Evolutionary conservation across 2,797 vertebrate genomes (phyloP), one percentile per base, ranked within the genome.

Genomic region (Gobio occitaniae): DNA sequence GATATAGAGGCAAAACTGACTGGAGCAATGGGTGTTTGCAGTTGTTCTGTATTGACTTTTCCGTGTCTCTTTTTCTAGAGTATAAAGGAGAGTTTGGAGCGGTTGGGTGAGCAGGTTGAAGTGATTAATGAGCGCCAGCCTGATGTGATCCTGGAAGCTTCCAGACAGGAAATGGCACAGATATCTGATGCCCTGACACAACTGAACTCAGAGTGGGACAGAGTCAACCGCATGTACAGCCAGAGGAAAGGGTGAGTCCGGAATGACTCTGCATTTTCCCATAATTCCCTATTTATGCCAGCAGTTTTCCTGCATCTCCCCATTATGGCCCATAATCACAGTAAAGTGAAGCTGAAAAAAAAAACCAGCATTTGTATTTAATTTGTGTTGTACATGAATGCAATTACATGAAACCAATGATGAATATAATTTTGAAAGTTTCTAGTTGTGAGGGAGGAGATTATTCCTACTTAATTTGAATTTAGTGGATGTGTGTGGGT

Each of bases 171-270:
- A 86, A 96, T 96, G 4, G 88, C 95, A 74, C 97, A 97, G 91
- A 96, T 98, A 38, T 96, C 94, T 54, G 97, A 98, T 6, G 91
- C 95, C 1, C 92, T 99, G 50, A 95, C 96, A 6, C 97, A 99
- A 90, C 47, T 99, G 89, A 97, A 99, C 56, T 95, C 96, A 0
- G 96, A 98, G 84, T 99, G 97, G 97, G 97, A 99, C 91, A 94
- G 97, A 86, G 92, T 99, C 90, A 98, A 98, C 88, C 95, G 96
- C 91, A 95, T 97, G 94, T 98, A 97, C 93, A 95, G 90, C 92
- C 96, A 98, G 89, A 96, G 94, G 68, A 99, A 97, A 89, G 95
- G 96, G 98, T 99, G 92, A 83, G 96, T 91, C 17, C 9, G 0
- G 3, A 32, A 15, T 77, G 54, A 77, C 32, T 36, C 21, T 16